Base-by-base conservation (phyloP, 2,888 invertebrate species). In the Epistrophe grossulariae region DNA sequence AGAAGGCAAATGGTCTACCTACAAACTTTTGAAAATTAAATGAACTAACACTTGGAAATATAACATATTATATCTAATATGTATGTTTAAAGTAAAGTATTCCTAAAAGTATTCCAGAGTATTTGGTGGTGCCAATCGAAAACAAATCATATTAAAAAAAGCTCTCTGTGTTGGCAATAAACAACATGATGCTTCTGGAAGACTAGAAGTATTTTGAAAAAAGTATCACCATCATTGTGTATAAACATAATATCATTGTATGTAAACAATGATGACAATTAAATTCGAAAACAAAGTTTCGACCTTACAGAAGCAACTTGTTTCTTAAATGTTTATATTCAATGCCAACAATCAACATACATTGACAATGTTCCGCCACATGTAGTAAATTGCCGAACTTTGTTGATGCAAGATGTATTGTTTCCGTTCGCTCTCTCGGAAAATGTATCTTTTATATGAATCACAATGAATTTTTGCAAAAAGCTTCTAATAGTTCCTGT, bases 381-480 rank as follows among this genome's bases (percentile, higher is more conserved):
- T 38, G 31, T 0, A 24, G 24, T n/a, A n/a, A n/a, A 62, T 43
- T 72, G 24, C 19, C 19, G 10, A 24, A 17, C 64, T n/a, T 74
- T 85, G 71, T 48, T 6, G 77, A 64, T 5, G 19, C 64, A 74
- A 79, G 52, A 62, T 81, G 81, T 38, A 40, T 28, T 43, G 50
- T 17, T 48, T 48, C 60, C 60, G 55, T 76, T 66, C 15, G 1
- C 28, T 70, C 70, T 40, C 52, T 28, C 13, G 24, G 73, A 64
- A 62, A 73, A 62, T 68, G 71, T 79, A 15, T 68, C 10, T 19
- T 73, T 73, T 68, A 70, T 81, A 71, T 85, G 85, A 85, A 85
- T 85, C 85, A 85, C 77, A 77, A 81, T 81, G 59, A 80, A 70
- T 70, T 70, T 85, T 82, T 50, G 52, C 70, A 52, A 50, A 74